Conservation (phyloP, 2,113 vertebrate genomes). For the Ictalurus furcatus region DNA sequence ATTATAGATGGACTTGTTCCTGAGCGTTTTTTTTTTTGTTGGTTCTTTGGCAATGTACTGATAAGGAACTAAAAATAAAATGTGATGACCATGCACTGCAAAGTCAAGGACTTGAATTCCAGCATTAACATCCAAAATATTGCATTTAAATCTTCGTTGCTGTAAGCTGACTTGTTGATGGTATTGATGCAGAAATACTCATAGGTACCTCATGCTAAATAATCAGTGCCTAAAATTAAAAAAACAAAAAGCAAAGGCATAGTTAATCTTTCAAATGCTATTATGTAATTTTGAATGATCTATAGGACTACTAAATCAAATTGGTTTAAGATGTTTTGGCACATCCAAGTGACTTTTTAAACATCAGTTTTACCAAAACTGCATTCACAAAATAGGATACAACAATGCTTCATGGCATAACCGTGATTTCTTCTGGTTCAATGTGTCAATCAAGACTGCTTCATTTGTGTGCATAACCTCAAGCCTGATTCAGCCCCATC, state of each 20-base stretch:
- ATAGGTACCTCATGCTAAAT: background rate
- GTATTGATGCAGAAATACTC: background rate
- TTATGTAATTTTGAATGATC: background rate
- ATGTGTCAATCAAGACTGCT: slow-evolving; percentile 4
- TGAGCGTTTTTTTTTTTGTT: background rate
- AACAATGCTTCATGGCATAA: background rate
- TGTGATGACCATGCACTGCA: background rate
- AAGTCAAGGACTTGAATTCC: background rate
- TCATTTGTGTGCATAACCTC: background rate
- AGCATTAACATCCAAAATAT: background rate
- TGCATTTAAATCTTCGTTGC: background rate
- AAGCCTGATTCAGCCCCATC: background rate
- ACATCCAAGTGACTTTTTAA: too few relatives aligned
- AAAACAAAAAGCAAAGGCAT: background rate
- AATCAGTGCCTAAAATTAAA: background rate
- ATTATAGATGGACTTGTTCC: background rate
- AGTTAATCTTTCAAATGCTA: background rate
- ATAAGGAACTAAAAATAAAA: background rate
- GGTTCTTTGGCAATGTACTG: background rate
- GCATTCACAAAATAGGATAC: background rate
- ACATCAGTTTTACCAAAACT: background rate
- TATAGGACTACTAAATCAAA: background rate
- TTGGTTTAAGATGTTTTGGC: background rate
- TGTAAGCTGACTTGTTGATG: background rate
- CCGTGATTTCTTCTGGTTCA: background rate